Conservation (phyloP, 2,888 invertebrate genomes). For the Caenorhabditis sp. region DNA sequence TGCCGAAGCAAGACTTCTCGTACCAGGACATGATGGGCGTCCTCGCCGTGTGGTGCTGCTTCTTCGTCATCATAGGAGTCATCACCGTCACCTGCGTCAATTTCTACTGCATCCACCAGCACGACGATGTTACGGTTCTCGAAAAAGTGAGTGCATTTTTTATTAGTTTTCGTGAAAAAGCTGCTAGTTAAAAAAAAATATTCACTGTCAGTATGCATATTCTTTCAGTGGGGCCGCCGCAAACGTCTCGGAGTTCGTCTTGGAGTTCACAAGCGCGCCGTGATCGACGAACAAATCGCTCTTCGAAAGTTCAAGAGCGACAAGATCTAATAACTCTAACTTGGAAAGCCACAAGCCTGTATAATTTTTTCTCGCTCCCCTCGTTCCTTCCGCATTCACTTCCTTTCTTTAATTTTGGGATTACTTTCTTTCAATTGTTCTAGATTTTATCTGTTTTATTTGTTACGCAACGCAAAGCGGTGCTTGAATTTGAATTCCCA, state of each 20-base stretch:
- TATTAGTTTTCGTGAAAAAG: no score
- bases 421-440: constrained; percentile 1
- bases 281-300: constrained; percentile 54
- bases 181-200: no score
- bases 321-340: constrained; percentile 24
- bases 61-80: constrained; percentile 67
- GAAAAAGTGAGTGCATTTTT: constrained; percentile 66
- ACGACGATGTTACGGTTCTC: constrained; percentile 73
- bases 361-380: neutral
- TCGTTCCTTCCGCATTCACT: constrained; percentile 11
- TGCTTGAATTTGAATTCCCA: neutral
- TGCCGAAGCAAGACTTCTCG: constrained; percentile 62
- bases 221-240: constrained; percentile 69
- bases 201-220: neutral
- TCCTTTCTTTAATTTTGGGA: neutral
- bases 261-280: constrained; percentile 65
- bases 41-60: constrained; percentile 64
- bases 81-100: constrained; percentile 73
- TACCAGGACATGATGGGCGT: constrained; percentile 54
- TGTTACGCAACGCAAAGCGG: neutral
- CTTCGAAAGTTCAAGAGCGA: constrained; percentile 46
- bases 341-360: neutral
- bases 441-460: neutral
- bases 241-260: constrained; percentile 66
- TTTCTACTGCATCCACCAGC: constrained; percentile 72